These are phyloP conservation scores for Petrocephalus sullivani DNA, from an alignment of 2,797 vertebrate genomes.

Conservation along the genomic window DNA sequence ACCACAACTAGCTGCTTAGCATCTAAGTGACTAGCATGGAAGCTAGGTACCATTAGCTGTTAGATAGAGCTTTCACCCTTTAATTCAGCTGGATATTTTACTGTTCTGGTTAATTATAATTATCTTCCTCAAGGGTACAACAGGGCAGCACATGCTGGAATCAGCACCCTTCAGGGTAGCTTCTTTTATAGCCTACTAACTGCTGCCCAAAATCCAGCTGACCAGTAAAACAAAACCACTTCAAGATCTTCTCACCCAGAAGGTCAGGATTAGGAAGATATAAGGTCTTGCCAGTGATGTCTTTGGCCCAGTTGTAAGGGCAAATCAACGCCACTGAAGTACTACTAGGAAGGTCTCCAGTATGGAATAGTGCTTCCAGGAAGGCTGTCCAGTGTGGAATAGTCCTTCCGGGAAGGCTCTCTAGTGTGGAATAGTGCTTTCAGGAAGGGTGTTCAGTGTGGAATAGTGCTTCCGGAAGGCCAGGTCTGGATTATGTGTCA, in stretches of 20 bases:
- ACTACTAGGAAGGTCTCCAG: not conserved
- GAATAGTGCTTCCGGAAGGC: not conserved
- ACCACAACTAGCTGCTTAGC: not conserved
- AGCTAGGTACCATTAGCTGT: not conserved
- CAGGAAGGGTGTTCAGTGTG: too few relatives aligned
- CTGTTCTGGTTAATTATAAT: not conserved
- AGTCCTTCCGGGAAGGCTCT: not conserved
- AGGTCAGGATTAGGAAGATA: not conserved
- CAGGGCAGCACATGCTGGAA: not conserved
- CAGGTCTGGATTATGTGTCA: not conserved
- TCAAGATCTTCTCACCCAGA: not conserved
- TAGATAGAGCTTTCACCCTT: not conserved
- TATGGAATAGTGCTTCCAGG: not conserved
- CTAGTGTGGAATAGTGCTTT: not conserved
- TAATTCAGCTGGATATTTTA: not conserved
- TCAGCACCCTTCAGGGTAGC: not conserved
- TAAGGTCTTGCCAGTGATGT: not conserved
- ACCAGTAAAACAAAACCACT: not conserved
- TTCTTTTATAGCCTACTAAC: not conserved
- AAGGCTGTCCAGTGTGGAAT: not conserved
- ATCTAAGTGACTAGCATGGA: not conserved
- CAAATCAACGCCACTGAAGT: not conserved
- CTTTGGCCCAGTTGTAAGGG: not conserved
- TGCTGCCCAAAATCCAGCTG: not conserved
- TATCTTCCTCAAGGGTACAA: not conserved